Base-by-base conservation (phyloP, 2,888 invertebrate species). In the Plagodis dolabraria region DNA sequence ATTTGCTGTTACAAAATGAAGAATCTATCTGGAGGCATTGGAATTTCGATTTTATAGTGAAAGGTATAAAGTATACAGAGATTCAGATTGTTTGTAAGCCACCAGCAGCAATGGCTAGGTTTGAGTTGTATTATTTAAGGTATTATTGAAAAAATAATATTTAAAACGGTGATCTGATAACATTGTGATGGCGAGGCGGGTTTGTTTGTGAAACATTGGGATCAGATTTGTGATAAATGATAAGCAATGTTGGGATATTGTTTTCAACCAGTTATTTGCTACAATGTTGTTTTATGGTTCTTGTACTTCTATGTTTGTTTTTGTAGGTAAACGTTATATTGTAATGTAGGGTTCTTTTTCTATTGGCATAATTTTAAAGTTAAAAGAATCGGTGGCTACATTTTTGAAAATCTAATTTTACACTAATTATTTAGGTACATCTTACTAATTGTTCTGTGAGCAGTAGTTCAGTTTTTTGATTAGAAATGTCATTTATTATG, bases 81-180 rank as follows among this genome's bases (percentile, higher is more conserved):
- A 7, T 43, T 43, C 6, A 6, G 12, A 43, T 43, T 12, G 35
- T 40, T 9, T 43, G 45, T 54, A 6, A 22, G 10, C 6, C 12
- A 34, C 35, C 10, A 45, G 33, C 35, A 47, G 35, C 7, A 5
- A 33, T 35, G 33, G 34, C 34, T 12, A n/a, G n/a, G 9, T 33
- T 47, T 11, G 6, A 7, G 42, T 53, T 40, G 50, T 53, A 50
- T 11, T 55, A 22, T 46, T 43, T 43, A 33, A 34, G 44, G 11
- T n/a, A 44, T 36, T 38, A 46, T 51, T 43, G 47, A 60, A 51
- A 42, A 58, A 64, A 65, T 62, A 66, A 54, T 44, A 43, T 60
- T 60, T n/a, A 45, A 52, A 44, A 51, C 51, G 36, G 57, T 64
- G 68, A 77, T 76, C 74, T 72, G 79, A 79, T 79, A 79, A 72